A percentile compares a stretch with the other conserved stretches of the same genome.
Conservation (phyloP, 2,888 invertebrate genomes). For the Tetramorium bicarinatum region DNA sequence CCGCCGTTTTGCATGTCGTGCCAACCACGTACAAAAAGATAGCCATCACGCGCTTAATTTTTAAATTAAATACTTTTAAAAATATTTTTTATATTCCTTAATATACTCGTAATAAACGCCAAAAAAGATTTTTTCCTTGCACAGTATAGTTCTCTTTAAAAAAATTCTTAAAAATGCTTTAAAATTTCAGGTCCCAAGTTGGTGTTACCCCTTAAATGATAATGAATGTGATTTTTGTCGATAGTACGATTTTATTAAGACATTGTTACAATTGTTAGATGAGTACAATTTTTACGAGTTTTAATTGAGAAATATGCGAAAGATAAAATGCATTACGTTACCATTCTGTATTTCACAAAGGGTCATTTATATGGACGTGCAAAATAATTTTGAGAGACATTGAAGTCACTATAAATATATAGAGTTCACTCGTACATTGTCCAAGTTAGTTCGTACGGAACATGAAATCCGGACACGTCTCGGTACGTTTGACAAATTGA, state of each 20-base stretch:
- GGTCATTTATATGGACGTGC: not conserved
- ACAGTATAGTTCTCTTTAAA: no score
- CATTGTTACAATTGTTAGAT: not conserved
- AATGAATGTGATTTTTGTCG: not conserved
- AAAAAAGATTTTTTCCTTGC: no score
- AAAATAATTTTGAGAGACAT: conserved; percentile 27
- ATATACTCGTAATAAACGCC: no score
- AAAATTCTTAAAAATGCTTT: no score
- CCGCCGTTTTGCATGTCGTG: no score
- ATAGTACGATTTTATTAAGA: not conserved
- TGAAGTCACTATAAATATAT: conserved; percentile 38
- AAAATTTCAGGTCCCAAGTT: no score
- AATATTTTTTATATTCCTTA: no score
- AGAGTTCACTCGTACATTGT: conserved; percentile 60
- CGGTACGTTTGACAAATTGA: conserved; percentile 75
- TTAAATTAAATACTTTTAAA: no score
- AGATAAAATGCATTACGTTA: not conserved
- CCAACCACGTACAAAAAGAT: no score
- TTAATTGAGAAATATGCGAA: conserved; percentile 10
- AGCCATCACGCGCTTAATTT: no score
- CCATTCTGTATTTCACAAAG: not conserved
- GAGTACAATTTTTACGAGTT: not conserved
- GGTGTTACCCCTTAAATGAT: no score
- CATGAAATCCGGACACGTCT: conserved; percentile 67
- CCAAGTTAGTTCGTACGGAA: conserved; percentile 68